phyloP scores from a whole-genome alignment of 2,113 vertebrate genomes.

The Bathybates hornii region DNA sequence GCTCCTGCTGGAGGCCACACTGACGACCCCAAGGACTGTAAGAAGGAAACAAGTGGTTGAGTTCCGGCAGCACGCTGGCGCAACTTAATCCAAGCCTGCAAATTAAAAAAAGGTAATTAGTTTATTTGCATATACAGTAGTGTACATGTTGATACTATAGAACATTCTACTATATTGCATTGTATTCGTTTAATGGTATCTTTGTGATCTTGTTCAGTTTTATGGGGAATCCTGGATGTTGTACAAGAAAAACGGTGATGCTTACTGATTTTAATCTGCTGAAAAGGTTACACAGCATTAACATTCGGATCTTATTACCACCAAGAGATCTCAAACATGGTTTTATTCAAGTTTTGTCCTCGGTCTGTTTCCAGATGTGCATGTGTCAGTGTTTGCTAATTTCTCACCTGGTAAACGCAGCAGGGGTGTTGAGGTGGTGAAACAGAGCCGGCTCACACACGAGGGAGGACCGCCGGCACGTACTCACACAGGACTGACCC shows the following conservation, averaged over 20 bases:
- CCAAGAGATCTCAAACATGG: background rate
- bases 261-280: background rate
- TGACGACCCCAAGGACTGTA: constrained; percentile 67
- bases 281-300: background rate
- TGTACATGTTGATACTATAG: background rate
- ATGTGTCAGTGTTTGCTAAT: background rate
- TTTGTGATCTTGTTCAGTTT: background rate
- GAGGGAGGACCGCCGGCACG: constrained; percentile 50
- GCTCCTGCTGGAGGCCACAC: constrained; percentile 63
- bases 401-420: constrained; percentile 56
- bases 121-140: background rate
- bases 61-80: constrained; percentile 33
- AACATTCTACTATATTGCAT: background rate
- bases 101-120: background rate
- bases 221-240: background rate
- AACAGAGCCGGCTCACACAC: constrained; percentile 67
- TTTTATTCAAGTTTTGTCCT: background rate
- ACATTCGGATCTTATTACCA: background rate
- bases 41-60: constrained; percentile 66
- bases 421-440: constrained; percentile 59
- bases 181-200: background rate
- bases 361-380: background rate
- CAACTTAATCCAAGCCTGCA: constrained; percentile 57
- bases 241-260: background rate
- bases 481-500: constrained; percentile 58